Percentiles rank a stretch among this genome's conserved stretches.
These are phyloP conservation scores for Gymnodraco acuticeps DNA, from an alignment of 2,797 vertebrate genomes.

Conservation along the genomic window DNA sequence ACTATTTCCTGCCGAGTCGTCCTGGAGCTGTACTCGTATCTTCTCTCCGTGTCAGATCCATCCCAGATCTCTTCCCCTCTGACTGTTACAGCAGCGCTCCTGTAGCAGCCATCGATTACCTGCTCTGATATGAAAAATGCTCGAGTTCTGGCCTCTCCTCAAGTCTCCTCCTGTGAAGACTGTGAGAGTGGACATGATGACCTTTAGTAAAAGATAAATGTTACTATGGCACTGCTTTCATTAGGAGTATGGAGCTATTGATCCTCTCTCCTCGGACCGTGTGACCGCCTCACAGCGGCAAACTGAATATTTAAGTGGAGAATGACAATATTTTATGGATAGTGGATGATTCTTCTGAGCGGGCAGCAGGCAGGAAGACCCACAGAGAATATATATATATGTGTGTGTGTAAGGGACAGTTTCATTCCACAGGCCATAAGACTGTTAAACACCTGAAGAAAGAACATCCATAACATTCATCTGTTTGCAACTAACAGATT, in stretches of 20 bases:
- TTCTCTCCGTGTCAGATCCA: conserved; percentile 56
- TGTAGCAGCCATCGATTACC: conserved; percentile 58
- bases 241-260: conserved; percentile 37
- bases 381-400: not conserved
- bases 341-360: not conserved
- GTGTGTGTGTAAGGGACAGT: too few relatives aligned
- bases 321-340: not conserved
- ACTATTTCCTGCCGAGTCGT: not conserved
- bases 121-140: conserved; percentile 59
- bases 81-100: conserved; percentile 23
- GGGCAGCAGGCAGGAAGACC: not conserved
- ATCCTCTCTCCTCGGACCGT: conserved; percentile 7
- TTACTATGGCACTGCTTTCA: conserved; percentile 32
- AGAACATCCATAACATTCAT: too few relatives aligned
- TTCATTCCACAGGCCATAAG: too few relatives aligned
- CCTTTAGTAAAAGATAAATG: conserved; percentile 59
- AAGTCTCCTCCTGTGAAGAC: conserved; percentile 22
- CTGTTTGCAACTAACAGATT: too few relatives aligned
- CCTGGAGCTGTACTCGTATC: conserved; percentile 39
- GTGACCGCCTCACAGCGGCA: conserved; percentile 13
- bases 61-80: conserved; percentile 34
- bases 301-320: conserved; percentile 19
- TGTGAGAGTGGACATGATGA: conserved; percentile 42
- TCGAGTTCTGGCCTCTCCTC: conserved; percentile 30
- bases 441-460: too few relatives aligned